Evolutionary conservation across 2,888 invertebrate genomes (phyloP), one percentile per base, ranked within the genome.

Genomic region (Merodon equestris): DNA sequence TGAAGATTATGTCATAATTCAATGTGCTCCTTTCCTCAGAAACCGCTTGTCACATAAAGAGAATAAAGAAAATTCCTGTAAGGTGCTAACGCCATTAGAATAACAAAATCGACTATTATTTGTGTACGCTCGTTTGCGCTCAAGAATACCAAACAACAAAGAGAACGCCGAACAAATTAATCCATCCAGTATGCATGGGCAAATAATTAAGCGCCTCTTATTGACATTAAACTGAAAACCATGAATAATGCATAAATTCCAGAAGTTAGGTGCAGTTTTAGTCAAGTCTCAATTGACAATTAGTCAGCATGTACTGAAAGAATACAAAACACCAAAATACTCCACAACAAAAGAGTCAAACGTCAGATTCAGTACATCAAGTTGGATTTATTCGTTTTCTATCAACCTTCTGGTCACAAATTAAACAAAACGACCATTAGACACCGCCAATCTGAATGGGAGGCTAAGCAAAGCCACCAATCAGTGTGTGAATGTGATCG

Each of bases 191-290:
- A 48, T 44, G 40, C 66, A 66, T 47, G 27, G 17, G n/a, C 48
- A 56, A 66, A 56, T 47, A 66, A 66, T 66, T 66, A 66, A 68
- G 61, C 74, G 68, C 68, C 61, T 63, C 18, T 58, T 63, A 51
- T 51, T 53, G 57, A 47, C 56, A 72, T 77, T 57, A 40, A 47
- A 2, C 27, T 61, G 61, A 54, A 77, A 67, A 40, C 57, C 48
- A 67, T 77, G 72, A 77, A 77, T 77, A 67, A 77, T 72, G 60
- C 66, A 77, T 77, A 51, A 72, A 47, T 67, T 67, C 72, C 40
- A 36, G 12, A 77, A 71, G 60, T 19, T 51, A 72, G 76, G 72
- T 77, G 72, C 76, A 77, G 66, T 67, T 42, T 9, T 27, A 51
- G 19, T 1, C 60, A 61, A 18, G 45, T 50, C 45, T 71, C 56